Evolutionary conservation across 2,113 vertebrate species (phyloP).

Genomic region (Corydoras sp.): DNA sequence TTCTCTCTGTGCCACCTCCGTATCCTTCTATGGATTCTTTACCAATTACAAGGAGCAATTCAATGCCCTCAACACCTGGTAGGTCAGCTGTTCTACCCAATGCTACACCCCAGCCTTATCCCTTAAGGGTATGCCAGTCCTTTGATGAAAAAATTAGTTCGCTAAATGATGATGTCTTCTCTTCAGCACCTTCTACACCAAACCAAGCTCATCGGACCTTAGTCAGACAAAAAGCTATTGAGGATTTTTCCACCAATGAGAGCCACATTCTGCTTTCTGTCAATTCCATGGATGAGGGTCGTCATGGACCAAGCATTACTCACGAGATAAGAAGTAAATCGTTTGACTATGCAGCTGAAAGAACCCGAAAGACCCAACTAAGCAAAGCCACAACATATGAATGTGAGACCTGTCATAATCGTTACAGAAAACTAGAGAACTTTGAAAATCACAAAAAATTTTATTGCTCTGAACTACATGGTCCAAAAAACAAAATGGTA

Average conservation of each 20-base stretch:
- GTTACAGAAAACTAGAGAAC: conserved; percentile 93
- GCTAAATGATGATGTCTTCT: conserved; percentile 87
- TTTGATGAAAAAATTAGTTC: conserved; percentile 93
- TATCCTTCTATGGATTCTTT: conserved; percentile 85
- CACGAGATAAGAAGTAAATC: conserved; percentile 79
- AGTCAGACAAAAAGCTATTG: conserved; percentile 87
- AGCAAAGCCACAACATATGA: conserved; percentile 94
- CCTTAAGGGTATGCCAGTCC: conserved; percentile 87
- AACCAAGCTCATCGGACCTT: conserved; percentile 81
- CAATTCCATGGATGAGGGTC: conserved; percentile 79
- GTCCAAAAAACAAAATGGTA: conserved; percentile 86
- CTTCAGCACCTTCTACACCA: conserved; percentile 78
- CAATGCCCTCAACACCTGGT: conserved; percentile 89
- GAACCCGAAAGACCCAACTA: conserved; percentile 79
- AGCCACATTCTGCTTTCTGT: conserved; percentile 67
- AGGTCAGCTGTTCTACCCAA: conserved; percentile 81
- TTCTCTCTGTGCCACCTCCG: conserved; percentile 86
- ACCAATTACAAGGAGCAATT: conserved; percentile 97
- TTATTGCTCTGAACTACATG: conserved; percentile 95
- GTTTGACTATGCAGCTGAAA: conserved; percentile 73
- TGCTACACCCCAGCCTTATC: conserved; percentile 75
- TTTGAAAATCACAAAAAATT: conserved; percentile 99
- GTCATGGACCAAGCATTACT: conserved; percentile 62
- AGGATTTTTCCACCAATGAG: conserved; percentile 81
- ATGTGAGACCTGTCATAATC: conserved; percentile 93